Evolutionary conservation across 2,113 vertebrate species (phyloP), one percentile per base, ranked within the genome.

Genomic region (Ciconia maguari): DNA sequence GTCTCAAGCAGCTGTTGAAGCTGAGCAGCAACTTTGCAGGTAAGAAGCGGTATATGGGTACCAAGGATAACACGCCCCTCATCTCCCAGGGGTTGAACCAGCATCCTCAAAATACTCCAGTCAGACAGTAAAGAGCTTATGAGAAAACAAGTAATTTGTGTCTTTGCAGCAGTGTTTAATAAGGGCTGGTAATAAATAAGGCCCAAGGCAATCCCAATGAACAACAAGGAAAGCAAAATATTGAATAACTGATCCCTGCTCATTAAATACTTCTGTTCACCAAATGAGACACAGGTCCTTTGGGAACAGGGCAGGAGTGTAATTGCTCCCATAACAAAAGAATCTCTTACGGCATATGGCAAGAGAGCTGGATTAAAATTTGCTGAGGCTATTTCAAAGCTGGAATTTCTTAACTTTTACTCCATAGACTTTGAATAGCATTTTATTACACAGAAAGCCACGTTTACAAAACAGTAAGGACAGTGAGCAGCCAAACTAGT

Each of bases 221-320:
- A 93, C 38, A 83, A 81, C 52, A 91, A 86, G 60, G 62, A 96
- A 95, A 88, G 83, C 19, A 60, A 92, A 94, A 92, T 91, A 94
- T 94, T 94, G 94, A 96, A 75, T 94, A 96, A 87, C 92, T 88
- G 92, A 95, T 96, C 71, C 36, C 74, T 93, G 74, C 57, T 97
- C 94, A 93, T 97, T 97, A 96, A 94, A 89, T 89, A 89, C 65
- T 92, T 89, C 65, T 79, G 74, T 93, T 94, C 86, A 70, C 81
- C 74, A 94, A 96, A 95, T 74, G 74, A 97, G 84, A 94, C 55
- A 55, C 12, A 4, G 9, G 46, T 42, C 94, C 52, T 57, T 18
- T 42, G 87, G 93, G 91, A 93, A 46, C 7, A 30, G 18, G 16
- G 26, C 10, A 21, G 57, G 58, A 89, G 38, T 6, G 13, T 78